Base-by-base conservation (phyloP, 2,113 vertebrate genomes). In the Apteryx mantelli region DNA sequence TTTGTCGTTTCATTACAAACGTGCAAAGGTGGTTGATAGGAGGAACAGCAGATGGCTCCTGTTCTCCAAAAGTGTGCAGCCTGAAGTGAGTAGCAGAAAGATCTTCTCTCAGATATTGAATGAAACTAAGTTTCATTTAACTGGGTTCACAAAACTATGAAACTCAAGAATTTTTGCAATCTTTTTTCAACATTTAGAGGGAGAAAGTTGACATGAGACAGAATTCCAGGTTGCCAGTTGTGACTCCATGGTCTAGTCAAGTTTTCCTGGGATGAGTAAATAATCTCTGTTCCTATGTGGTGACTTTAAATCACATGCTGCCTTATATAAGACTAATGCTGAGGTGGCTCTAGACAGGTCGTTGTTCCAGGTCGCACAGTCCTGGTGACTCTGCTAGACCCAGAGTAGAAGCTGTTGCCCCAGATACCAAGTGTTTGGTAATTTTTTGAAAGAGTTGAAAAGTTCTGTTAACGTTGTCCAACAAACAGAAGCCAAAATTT, bases 1-100 rank as follows among this genome's bases (percentile, higher is more conserved):
- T 44, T 53, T 34, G 13, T 18, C 40, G 68, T 13, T 46, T 40
- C 0, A 0, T 46, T 32, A 28, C 8, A 3, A 15, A 46, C 2
- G 25, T 22, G 40, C 19, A 56, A 40, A 18, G 24, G 48, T 7
- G 13, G 4, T 44, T 30, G 55, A 2, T 38, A 16, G 30, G 64
- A 25, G 11, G 25, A 58, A 30, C 20, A 16, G 22, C 5, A 30
- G 10, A 6, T 17, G 19, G 28, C 28, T 10, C 8, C 1, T 6
- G 5, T 40, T 70, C 38, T 73, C 61, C 42, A 38, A 17, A 71
- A 4, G 2, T 8, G 9, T 53, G 38, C 13, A n/a, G 7, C 6
- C 18, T 20, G 5, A 60, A 26, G 21, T 5, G 50, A 73, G 6
- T 8, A 20, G 19, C 24, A 34, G 18, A n/a, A 53, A 58, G 18